phyloP scores from a whole-genome alignment of 2,888 invertebrate species.

The Seira sanloemensis region DNA sequence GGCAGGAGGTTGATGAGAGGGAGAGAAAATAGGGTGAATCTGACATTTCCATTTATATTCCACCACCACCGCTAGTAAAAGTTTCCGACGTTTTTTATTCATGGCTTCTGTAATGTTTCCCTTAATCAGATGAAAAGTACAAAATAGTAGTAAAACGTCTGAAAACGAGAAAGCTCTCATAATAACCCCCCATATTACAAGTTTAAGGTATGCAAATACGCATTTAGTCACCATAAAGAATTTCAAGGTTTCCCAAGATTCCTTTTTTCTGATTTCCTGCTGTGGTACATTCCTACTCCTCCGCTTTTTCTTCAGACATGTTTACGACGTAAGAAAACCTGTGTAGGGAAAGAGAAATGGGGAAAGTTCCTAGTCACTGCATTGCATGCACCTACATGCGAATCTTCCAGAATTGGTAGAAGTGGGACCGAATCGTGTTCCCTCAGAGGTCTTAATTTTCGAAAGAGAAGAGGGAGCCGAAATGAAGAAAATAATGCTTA shows the following conservation, averaged over 20 bases:
- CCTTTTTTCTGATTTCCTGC: slow-evolving; percentile 3
- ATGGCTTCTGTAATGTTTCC: slow-evolving; percentile 41
- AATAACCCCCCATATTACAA: not conserved
- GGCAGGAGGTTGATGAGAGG: slow-evolving; percentile 20
- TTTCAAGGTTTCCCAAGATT: slow-evolving; percentile 20
- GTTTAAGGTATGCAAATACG: not conserved
- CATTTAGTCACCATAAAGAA: not conserved
- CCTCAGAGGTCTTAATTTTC: no score
- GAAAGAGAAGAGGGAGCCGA: no score
- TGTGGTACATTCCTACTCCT: no score
- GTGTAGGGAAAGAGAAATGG: slow-evolving; percentile 12
- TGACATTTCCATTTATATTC: slow-evolving; percentile 61
- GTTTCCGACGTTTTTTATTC: slow-evolving; percentile 41
- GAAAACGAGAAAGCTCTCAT: slow-evolving; percentile 6
- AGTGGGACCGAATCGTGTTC: no score
- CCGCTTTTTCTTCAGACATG: no score
- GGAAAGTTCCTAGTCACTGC: slow-evolving; percentile 25
- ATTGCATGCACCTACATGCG: no score
- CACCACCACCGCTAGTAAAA: slow-evolving; percentile 44
- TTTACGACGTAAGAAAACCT: slow-evolving; percentile 32
- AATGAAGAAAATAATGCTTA: no score
- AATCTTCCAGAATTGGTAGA: no score
- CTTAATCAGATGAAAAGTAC: slow-evolving; percentile 59
- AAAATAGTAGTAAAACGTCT: slow-evolving; percentile 38
- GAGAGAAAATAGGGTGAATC: slow-evolving; percentile 39